These are phyloP conservation scores for Manis pentadactyla DNA, from an alignment of 2,797 vertebrate species.

Conservation along the genomic window DNA sequence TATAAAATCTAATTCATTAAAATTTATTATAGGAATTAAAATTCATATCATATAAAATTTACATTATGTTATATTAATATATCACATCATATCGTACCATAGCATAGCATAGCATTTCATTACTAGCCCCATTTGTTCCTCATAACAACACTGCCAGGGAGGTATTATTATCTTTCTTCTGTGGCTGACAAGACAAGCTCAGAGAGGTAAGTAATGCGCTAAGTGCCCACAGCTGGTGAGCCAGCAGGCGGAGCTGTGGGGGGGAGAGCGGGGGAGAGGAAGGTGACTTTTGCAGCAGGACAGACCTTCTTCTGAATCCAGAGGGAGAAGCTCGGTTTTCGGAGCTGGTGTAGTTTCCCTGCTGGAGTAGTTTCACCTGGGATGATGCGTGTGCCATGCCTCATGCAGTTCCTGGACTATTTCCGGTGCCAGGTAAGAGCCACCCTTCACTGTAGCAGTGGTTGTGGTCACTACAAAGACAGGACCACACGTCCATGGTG, in stretches of 20 bases:
- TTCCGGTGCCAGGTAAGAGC: fast-evolving
- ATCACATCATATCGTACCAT: background rate
- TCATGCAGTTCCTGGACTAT: background rate
- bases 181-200: background rate
- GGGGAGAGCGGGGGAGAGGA: fast-evolving
- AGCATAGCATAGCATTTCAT: too few species aligned
- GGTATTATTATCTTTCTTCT: background rate
- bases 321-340: fast-evolving
- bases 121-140: background rate
- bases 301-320: background rate
- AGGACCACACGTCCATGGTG: fast-evolving
- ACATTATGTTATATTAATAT: background rate
- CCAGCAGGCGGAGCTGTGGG: fast-evolving
- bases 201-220: background rate
- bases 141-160: background rate
- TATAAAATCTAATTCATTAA: background rate
- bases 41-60: background rate
- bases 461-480: fast-evolving
- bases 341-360: fast-evolving
- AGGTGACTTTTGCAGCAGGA: fast-evolving
- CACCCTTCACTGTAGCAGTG: fast-evolving
- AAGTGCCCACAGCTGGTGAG: fast-evolving
- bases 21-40: background rate
- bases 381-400: fast-evolving
- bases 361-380: fast-evolving